Conservation (phyloP, 1,140 invertebrate genomes). For the Aphelenchoides fujianensis region DNA sequence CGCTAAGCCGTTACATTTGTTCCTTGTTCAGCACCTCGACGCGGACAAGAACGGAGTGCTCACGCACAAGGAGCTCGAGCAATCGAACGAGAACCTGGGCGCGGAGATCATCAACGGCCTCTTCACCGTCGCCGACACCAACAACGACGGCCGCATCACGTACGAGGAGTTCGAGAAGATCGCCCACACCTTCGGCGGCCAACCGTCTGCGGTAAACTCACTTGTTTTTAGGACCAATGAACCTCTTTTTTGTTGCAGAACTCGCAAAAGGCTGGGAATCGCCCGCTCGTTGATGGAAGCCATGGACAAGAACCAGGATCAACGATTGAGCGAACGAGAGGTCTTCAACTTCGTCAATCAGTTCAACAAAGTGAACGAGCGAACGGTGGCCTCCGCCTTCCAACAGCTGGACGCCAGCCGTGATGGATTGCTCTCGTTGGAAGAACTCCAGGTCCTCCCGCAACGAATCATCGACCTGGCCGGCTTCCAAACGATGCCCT, state of each 20-base stretch:
- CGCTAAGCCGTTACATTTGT: no score
- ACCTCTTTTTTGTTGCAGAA: constrained; percentile 15
- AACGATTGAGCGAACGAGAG: constrained; percentile 15
- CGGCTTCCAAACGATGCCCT: constrained; percentile 18
- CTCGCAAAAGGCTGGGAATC: constrained; percentile 20
- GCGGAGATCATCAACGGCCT: constrained; percentile 28
- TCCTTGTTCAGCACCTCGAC: constrained; percentile 11
- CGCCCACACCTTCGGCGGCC: constrained; percentile 13
- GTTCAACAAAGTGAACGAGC: constrained; percentile 26
- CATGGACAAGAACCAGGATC: constrained; percentile 23
- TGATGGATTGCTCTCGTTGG: constrained; percentile 13
- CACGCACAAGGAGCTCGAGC: constrained; percentile 13
- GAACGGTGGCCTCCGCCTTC: constrained; percentile 19
- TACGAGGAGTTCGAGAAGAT: constrained; percentile 25
- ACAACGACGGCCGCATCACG: constrained; percentile 20
- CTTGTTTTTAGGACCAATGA: no score
- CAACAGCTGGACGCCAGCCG: constrained; percentile 18
- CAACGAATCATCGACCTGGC: constrained; percentile 22
- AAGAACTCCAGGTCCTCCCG: constrained; percentile 23
- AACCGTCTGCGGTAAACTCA: not conserved
- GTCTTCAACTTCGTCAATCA: constrained; percentile 24
- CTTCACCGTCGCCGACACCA: constrained; percentile 23
- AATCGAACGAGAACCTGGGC: constrained; percentile 17
- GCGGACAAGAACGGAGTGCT: constrained; percentile 24
- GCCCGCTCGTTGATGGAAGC: constrained; percentile 19